Percentiles rank a stretch among this genome's conserved stretches.
These are phyloP conservation scores for Pocota personata DNA, from an alignment of 2,888 invertebrate species.

Conservation along the genomic window DNA sequence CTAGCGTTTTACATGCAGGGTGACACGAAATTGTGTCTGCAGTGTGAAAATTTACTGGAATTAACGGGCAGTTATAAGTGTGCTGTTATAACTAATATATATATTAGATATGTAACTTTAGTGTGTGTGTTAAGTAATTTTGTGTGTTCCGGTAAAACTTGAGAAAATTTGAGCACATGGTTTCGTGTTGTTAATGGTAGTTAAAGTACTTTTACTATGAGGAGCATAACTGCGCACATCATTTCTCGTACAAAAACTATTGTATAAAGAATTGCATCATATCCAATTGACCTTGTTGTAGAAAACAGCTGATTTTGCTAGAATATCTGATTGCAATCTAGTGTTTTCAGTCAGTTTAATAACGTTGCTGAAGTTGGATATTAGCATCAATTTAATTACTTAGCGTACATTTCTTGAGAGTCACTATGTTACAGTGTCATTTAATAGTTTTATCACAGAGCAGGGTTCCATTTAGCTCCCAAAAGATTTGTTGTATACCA, in stretches of 20 bases:
- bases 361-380: no score
- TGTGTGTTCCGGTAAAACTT: constrained; percentile 34
- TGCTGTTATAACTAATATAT: background rate
- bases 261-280: constrained; percentile 33
- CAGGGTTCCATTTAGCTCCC: no score
- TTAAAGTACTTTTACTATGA: background rate
- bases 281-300: constrained; percentile 6
- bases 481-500: no score
- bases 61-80: background rate
- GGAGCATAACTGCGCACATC: constrained; percentile 40
- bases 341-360: no score
- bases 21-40: constrained; percentile 24
- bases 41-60: background rate
- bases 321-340: background rate
- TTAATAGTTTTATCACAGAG: no score
- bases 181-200: no score
- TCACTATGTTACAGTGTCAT: no score
- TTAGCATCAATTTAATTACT: no score
- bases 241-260: background rate
- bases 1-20: constrained; percentile 53
- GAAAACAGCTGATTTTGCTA: constrained; percentile 2
- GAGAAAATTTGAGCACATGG: constrained; percentile 40
- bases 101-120: background rate
- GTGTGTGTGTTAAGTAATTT: background rate
- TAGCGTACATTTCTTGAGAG: no score